These are phyloP conservation scores for Lordiphosa clarofinis DNA, from an alignment of 1,140 invertebrate genomes.

Conservation along the genomic window DNA sequence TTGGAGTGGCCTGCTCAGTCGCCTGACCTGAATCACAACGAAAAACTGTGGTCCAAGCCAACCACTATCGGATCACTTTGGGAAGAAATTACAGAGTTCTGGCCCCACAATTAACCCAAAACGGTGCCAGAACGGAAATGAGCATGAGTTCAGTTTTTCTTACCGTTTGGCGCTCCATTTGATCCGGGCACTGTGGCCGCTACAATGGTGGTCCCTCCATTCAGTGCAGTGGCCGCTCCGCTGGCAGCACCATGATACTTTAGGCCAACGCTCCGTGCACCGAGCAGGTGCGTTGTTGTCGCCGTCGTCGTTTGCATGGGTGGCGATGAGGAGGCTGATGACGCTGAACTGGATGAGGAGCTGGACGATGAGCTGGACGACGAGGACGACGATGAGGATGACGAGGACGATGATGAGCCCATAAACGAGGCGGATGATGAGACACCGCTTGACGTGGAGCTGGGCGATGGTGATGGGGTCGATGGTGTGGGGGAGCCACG, in stretches of 20 bases:
- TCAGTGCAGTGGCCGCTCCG: constrained; percentile 18
- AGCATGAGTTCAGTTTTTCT: too few species aligned
- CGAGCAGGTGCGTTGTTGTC: constrained; percentile 40
- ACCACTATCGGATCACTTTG: too few species aligned
- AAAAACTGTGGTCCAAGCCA: too few species aligned
- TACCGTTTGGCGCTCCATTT: constrained; percentile 50
- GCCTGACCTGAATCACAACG: too few species aligned
- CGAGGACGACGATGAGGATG: constrained; percentile 43
- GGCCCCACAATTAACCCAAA: too few species aligned
- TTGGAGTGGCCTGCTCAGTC: too few species aligned
- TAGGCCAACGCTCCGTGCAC: constrained; percentile 48
- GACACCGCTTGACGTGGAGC: constrained; percentile 68
- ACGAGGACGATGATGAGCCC: constrained; percentile 44
- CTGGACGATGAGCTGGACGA: constrained; percentile 50
- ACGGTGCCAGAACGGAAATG: too few species aligned
- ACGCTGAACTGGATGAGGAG: constrained; percentile 29
- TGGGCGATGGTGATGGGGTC: constrained; percentile 73
- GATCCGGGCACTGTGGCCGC: constrained; percentile 40
- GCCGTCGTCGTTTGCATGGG: constrained; percentile 32
- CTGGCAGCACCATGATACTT: constrained; percentile 50
- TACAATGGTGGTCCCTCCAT: constrained; percentile 52
- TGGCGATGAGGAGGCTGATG: constrained; percentile 15
- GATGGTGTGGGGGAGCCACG: constrained; percentile 76
- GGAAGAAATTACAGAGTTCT: too few species aligned
- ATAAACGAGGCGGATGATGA: constrained; percentile 72